Evolutionary conservation across 2,797 vertebrate species (phyloP).

Genomic region (Apodemus agrarius): DNA sequence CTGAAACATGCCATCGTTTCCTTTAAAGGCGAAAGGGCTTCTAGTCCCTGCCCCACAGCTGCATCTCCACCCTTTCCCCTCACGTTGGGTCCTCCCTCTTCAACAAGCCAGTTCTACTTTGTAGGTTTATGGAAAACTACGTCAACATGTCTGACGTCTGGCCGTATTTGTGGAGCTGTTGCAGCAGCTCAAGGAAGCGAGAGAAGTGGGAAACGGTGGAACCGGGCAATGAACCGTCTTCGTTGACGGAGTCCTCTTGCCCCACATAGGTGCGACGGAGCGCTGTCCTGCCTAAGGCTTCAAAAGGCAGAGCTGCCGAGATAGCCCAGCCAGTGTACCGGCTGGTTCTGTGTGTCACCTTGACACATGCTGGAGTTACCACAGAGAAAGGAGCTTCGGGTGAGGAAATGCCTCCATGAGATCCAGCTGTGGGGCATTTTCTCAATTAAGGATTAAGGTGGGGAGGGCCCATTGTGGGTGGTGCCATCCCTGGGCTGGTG

Average conservation of each 20-base stretch:
- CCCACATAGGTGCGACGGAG: not conserved
- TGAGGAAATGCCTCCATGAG: no score
- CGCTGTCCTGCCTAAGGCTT: not conserved
- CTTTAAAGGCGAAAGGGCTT: not conserved
- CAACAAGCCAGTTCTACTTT: not conserved
- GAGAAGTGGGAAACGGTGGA: conserved; percentile 28
- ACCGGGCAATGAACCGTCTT: not conserved
- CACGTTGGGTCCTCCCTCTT: not conserved
- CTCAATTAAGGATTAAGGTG: no score
- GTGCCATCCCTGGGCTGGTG: no score
- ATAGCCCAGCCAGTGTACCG: not conserved
- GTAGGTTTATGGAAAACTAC: not conserved
- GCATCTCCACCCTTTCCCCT: not conserved
- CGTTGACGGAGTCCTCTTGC: not conserved
- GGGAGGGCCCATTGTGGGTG: no score
- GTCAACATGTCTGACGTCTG: conserved; percentile 1
- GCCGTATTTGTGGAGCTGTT: not conserved
- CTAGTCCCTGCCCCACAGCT: not conserved
- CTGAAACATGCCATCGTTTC: not conserved
- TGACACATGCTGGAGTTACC: no score
- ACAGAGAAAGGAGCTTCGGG: no score
- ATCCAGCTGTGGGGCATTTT: no score
- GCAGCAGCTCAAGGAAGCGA: not conserved
- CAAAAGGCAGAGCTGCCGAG: not conserved
- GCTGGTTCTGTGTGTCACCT: no score